Base-by-base conservation (phyloP, 2,888 invertebrate species). In the Prenolepis imparis region DNA sequence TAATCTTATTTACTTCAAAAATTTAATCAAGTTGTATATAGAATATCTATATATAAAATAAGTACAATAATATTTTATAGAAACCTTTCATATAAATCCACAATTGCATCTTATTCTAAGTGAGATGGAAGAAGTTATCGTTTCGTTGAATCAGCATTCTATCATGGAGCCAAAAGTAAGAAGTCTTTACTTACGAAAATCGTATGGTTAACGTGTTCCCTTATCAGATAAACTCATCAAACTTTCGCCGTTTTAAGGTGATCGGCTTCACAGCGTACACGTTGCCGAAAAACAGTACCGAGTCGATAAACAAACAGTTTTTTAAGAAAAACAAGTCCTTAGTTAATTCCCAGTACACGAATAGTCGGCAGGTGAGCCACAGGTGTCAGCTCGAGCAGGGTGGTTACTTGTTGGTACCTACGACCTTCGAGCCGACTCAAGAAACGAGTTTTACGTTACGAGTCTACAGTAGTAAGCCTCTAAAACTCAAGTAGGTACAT, bases 31-130 rank as follows among this genome's bases (percentile, higher is more conserved):
- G 1, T 52, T 66, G 12, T 66, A n/a, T 9, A 9, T 55, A n/a
- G 44, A 18, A 67, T 15, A 28, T 21, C 0, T 8, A 52, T 52
- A n/a, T 6, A n/a, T 52, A 18, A 52, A 52, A 52, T 52, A 52
- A 5, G 0, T 39, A 41, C 6, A 24, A 66, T 24, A 24, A 36
- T 67, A 41, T 87, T 59, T 39, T 21, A 94, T 94, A 96, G 98
- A 98, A 93, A 98, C 98, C 59, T 98, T 98, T 94, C 98, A 98
- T 94, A 98, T 98, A 93, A 98, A 98, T 95, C 98, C 98, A 0
- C 98, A 98, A 95, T 95, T 98, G 59, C 97, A 98, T 92, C 94
- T 98, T 67, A 96, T 97, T 66, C 94, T 98, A 44, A 97, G 96
- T 91, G 98, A 98, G 93, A 96, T 96, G 95, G 97, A 97, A 92